These are phyloP conservation scores for Chaetogeoica ovagalla DNA, from an alignment of 2,888 invertebrate genomes.

Conservation along the genomic window DNA sequence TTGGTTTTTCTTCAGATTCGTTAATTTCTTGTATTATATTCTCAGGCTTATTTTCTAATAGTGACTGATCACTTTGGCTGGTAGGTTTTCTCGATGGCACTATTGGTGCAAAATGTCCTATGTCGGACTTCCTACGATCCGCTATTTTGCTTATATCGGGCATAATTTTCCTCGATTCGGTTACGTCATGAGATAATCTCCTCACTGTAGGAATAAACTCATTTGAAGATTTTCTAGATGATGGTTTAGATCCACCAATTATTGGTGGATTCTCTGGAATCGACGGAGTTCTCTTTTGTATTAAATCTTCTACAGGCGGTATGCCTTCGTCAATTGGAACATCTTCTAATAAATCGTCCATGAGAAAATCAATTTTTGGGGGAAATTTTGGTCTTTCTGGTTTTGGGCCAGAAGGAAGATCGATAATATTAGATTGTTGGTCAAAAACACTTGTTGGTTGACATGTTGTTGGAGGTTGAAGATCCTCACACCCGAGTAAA, in stretches of 20 bases:
- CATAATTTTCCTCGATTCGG: constrained; percentile 52
- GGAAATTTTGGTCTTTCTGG: constrained; percentile 49
- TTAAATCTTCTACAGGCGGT: neutral
- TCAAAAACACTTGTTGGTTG: neutral
- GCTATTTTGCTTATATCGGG: constrained; percentile 48
- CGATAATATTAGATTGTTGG: constrained; percentile 21
- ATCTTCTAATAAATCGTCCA: constrained; percentile 37
- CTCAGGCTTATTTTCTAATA: neutral
- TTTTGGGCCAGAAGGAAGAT: constrained; percentile 17
- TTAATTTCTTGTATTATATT: constrained; percentile 27
- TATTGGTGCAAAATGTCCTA: constrained; percentile 40
- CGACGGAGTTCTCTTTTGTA: constrained; percentile 54
- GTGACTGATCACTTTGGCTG: constrained; percentile 34
- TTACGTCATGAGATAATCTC: constrained; percentile 50
- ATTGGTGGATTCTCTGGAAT: constrained; percentile 34
- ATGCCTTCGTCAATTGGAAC: constrained; percentile 47
- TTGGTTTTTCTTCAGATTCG: constrained; percentile 13
- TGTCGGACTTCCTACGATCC: constrained; percentile 44
- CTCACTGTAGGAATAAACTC: constrained; percentile 26
- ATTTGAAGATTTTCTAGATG: constrained; percentile 49
- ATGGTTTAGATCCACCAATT: constrained; percentile 18
- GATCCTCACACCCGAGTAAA: constrained; percentile 56
- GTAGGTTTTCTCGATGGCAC: constrained; percentile 33
- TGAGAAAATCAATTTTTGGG: constrained; percentile 44
- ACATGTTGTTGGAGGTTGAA: constrained; percentile 50